Evolutionary conservation across 2,888 invertebrate species (phyloP).

Genomic region (Gandaritis pyraliata): DNA sequence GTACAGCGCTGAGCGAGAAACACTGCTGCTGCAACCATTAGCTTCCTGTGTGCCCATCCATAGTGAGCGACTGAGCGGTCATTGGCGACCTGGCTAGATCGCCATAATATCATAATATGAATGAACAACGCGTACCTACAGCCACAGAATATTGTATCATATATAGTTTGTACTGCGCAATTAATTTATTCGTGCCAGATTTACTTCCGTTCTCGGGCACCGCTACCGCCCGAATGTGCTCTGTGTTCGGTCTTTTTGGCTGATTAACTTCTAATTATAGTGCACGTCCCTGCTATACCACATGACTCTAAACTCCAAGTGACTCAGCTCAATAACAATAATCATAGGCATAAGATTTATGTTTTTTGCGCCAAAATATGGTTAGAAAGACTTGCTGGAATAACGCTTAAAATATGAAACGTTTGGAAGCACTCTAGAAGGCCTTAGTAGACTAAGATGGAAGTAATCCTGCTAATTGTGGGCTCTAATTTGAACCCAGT

Average conservation of each 20-base stretch:
- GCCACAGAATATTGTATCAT: conserved; percentile 14
- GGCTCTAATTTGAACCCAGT: too few species aligned
- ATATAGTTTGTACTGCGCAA: conserved; percentile 55
- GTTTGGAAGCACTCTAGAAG: too few species aligned
- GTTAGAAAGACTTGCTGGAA: too few species aligned
- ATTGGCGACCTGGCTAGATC: conserved; percentile 58
- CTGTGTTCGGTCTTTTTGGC: conserved; percentile 74
- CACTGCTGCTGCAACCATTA: conserved; percentile 65
- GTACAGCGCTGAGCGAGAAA: conserved; percentile 54
- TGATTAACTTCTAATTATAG: conserved; percentile 83
- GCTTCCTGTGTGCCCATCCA: conserved; percentile 68
- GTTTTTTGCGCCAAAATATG: not conserved
- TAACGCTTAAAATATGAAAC: too few species aligned
- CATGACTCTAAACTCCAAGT: conserved; percentile 62
- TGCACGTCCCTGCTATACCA: conserved; percentile 68
- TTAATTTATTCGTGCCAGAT: conserved; percentile 76
- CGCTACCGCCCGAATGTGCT: conserved; percentile 48
- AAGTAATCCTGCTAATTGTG: too few species aligned
- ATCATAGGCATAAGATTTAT: not conserved
- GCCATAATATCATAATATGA: conserved; percentile 55
- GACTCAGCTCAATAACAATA: conserved; percentile 69
- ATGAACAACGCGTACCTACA: conserved; percentile 62
- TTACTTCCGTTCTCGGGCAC: conserved; percentile 73
- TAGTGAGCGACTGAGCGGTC: conserved; percentile 56
- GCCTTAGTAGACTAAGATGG: too few species aligned